A percentile compares a stretch with the other conserved stretches of the same genome.
These are phyloP conservation scores for Malacoctenus gilli DNA, from an alignment of 2,797 vertebrate genomes.

Conservation along the genomic window DNA sequence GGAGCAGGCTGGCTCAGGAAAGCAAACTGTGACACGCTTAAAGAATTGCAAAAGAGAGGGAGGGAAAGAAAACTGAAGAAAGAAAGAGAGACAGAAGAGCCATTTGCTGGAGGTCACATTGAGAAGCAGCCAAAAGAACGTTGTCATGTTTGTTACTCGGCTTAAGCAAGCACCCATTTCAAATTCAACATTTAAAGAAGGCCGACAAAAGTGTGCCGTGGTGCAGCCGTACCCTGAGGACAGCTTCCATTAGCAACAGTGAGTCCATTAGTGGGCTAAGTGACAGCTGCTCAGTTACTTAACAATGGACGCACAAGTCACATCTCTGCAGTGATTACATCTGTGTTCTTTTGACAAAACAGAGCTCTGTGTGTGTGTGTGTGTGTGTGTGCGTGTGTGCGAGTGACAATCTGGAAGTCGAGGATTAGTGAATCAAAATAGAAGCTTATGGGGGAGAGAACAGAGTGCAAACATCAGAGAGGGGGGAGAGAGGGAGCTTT, in stretches of 20 bases:
- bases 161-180: slow-evolving; percentile 6
- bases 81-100: not conserved
- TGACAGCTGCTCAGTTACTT: slow-evolving; percentile 68
- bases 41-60: not conserved
- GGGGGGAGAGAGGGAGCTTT: slow-evolving; percentile 57
- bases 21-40: not conserved
- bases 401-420: slow-evolving; percentile 35
- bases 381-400: slow-evolving; percentile 23
- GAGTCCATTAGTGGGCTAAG: slow-evolving; percentile 66
- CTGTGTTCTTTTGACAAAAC: slow-evolving; percentile 33
- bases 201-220: slow-evolving; percentile 3
- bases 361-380: slow-evolving; percentile 10
- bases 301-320: slow-evolving; percentile 45
- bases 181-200: slow-evolving; percentile 18
- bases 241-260: slow-evolving; percentile 60
- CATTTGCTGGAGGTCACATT: not conserved
- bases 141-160: not conserved
- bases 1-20: not conserved
- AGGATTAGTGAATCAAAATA: slow-evolving; percentile 70
- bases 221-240: slow-evolving; percentile 35
- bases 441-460: slow-evolving; percentile 54
- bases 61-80: too few species aligned
- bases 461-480: slow-evolving; percentile 48
- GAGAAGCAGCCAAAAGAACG: not conserved
- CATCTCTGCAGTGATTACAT: slow-evolving; percentile 59